Conservation (phyloP, 2,797 vertebrate species). For the Platalea minor region DNA sequence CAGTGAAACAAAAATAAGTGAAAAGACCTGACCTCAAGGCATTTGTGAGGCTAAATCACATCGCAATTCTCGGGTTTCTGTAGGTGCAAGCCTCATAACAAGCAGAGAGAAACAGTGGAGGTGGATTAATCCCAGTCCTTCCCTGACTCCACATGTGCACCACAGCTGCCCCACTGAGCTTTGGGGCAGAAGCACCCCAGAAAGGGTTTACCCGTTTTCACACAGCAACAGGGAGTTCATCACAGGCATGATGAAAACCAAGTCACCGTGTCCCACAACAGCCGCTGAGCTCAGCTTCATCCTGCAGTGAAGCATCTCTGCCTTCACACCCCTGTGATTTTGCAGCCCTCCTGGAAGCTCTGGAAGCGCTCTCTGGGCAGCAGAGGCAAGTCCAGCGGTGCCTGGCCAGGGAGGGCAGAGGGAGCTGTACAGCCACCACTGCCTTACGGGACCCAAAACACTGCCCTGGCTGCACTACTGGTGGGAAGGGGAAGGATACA, state of each 20-base stretch:
- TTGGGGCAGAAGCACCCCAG: neutral
- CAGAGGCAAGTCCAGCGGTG: neutral
- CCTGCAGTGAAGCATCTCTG: neutral
- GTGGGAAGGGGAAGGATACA: neutral
- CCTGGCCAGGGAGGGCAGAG: neutral
- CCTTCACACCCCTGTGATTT: neutral
- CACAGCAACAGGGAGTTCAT: neutral
- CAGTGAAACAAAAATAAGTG: neutral
- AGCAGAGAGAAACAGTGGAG: neutral
- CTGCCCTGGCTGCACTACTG: neutral
- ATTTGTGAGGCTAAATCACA: neutral
- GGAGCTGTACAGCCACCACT: neutral
- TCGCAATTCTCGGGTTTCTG: neutral
- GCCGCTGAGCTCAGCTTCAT: neutral
- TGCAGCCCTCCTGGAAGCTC: neutral
- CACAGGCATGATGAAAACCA: neutral
- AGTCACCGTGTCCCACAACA: rapidly evolving
- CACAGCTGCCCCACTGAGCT: neutral
- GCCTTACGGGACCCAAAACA: neutral
- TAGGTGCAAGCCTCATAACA: neutral
- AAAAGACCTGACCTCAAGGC: neutral
- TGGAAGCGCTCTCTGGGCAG: neutral
- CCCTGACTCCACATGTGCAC: rapidly evolving
- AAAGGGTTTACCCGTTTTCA: neutral
- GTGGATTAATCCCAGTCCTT: neutral